These are phyloP conservation scores for Cepaea nemoralis DNA, from an alignment of 1,140 invertebrate genomes.

Conservation along the genomic window DNA sequence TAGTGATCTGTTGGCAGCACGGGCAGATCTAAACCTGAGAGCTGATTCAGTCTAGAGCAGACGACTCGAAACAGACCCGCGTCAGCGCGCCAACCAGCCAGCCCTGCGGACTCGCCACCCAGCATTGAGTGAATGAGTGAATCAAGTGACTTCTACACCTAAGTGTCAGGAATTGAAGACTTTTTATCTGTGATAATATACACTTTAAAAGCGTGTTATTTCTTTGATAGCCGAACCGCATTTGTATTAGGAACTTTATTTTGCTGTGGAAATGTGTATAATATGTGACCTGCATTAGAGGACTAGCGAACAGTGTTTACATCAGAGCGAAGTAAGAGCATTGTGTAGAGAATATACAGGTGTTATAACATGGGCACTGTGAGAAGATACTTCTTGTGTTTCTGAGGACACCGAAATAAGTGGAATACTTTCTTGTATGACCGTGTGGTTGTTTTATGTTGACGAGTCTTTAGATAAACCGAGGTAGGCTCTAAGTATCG, in stretches of 20 bases:
- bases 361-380: neutral
- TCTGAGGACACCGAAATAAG: neutral
- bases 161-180: conserved; percentile 1
- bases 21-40: conserved; percentile 20
- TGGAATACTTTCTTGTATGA: too few relatives aligned
- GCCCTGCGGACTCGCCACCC: neutral
- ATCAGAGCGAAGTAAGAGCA: neutral
- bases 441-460: too few relatives aligned
- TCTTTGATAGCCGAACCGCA: neutral
- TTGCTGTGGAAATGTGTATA: neutral
- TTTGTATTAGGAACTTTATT: neutral
- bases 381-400: neutral
- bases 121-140: conserved; percentile 5
- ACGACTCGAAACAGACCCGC: neutral
- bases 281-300: neutral
- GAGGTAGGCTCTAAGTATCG: too few relatives aligned
- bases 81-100: neutral
- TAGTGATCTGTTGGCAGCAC: conserved; percentile 37
- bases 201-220: neutral
- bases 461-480: too few relatives aligned
- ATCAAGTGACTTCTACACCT: neutral
- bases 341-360: neutral
- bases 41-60: conserved; percentile 7
- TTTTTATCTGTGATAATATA: neutral
- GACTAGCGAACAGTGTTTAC: neutral